A percentile compares a stretch with the other conserved stretches of the same genome.
Conservation (phyloP, 2,888 invertebrate genomes). For the Luffia ferchaultella region DNA sequence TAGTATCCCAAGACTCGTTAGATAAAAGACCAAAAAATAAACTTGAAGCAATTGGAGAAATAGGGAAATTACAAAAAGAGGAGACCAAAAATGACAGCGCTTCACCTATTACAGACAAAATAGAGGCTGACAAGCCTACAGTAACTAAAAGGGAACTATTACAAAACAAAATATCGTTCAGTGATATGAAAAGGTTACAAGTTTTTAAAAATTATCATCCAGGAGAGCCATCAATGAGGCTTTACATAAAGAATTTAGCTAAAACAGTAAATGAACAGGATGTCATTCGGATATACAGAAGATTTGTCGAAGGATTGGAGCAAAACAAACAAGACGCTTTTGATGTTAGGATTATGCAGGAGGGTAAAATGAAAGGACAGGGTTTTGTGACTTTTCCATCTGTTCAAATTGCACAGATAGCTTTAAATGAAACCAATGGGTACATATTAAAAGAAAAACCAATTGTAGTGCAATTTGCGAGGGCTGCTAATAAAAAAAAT, state of each 20-base stretch:
- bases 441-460: constrained; percentile 87
- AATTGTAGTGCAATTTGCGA: constrained; percentile 87
- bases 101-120: constrained; percentile 1
- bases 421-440: constrained; percentile 87
- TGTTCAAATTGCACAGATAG: constrained; percentile 73
- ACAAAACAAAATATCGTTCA: constrained; percentile 72
- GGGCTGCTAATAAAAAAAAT: constrained; percentile 52
- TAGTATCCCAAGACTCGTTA: constrained; percentile 43
- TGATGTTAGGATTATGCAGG: constrained; percentile 86
- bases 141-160: constrained; percentile 73
- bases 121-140: constrained; percentile 31
- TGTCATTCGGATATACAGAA: constrained; percentile 77
- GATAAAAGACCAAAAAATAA: constrained; percentile 32
- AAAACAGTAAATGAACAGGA: constrained; percentile 81
- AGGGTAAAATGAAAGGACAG: constrained; percentile 96
- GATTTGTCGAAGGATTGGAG: constrained; percentile 59
- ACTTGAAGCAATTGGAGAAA: constrained; percentile 43
- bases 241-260: constrained; percentile 93
- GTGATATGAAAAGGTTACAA: constrained; percentile 76
- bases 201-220: constrained; percentile 88
- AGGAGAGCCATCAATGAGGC: constrained; percentile 80
- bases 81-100: constrained; percentile 24
- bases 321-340: constrained; percentile 56
- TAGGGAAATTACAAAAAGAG: constrained; percentile 49
- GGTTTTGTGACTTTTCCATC: constrained; percentile 88